These are phyloP conservation scores for Drosophila setosimentum DNA, from an alignment of 2,888 invertebrate genomes.

Conservation along the genomic window DNA sequence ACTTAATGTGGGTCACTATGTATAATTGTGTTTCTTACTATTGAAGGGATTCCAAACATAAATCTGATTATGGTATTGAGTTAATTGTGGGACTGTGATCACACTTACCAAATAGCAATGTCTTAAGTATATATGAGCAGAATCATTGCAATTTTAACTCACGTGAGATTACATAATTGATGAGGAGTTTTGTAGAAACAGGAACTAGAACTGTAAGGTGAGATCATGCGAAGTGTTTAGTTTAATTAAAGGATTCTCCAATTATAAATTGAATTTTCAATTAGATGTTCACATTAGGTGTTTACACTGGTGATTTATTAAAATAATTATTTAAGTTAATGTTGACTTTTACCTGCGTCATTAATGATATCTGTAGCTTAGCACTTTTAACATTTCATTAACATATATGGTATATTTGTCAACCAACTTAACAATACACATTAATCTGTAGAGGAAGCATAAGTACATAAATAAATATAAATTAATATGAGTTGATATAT, in stretches of 20 bases:
- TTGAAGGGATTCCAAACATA: not conserved
- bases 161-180: not conserved
- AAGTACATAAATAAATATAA: conserved; percentile 8
- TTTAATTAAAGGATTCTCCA: not conserved
- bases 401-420: not conserved
- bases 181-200: not conserved
- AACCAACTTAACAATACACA: not conserved
- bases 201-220: not conserved
- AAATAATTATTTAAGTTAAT: not conserved
- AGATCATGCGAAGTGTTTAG: no score
- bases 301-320: not conserved
- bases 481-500: not conserved
- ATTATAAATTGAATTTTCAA: not conserved
- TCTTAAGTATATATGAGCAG: not conserved
- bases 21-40: no score
- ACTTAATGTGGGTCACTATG: no score
- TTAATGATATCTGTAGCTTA: not conserved
- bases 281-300: not conserved
- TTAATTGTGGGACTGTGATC: not conserved
- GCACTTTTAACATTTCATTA: not conserved
- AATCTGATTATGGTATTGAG: no score
- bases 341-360: not conserved
- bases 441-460: not conserved
- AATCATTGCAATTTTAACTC: not conserved
- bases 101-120: not conserved